These are phyloP conservation scores for Trisateles emortualis DNA, from an alignment of 2,888 invertebrate genomes.

Conservation along the genomic window DNA sequence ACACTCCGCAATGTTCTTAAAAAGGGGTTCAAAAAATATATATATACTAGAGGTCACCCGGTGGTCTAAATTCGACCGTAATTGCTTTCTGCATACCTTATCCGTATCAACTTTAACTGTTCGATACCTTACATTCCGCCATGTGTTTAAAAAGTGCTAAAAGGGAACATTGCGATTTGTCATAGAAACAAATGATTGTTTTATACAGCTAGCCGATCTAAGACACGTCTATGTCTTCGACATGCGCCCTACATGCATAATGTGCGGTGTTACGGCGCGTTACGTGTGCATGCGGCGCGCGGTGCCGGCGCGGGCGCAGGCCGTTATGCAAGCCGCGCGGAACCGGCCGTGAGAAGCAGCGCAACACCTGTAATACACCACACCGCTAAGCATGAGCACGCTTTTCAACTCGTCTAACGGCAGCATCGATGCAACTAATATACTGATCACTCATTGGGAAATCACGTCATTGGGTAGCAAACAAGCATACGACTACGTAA, in stretches of 20 bases:
- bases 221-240: slow-evolving; percentile 19
- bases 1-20: too few relatives aligned
- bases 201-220: slow-evolving; percentile 16
- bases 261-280: slow-evolving; percentile 76
- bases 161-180: too few relatives aligned
- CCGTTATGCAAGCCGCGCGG: slow-evolving; percentile 78
- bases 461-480: slow-evolving; percentile 49
- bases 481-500: too few relatives aligned
- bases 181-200: neutral
- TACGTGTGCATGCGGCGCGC: slow-evolving; percentile 61
- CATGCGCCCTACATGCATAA: slow-evolving; percentile 81
- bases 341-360: slow-evolving; percentile 79
- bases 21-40: too few relatives aligned
- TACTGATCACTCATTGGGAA: slow-evolving; percentile 48
- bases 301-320: slow-evolving; percentile 53
- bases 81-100: too few relatives aligned
- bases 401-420: slow-evolving; percentile 60
- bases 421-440: slow-evolving; percentile 45
- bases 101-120: too few relatives aligned
- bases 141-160: too few relatives aligned
- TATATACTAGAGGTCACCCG: too few relatives aligned
- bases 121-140: too few relatives aligned
- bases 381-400: slow-evolving; percentile 55
- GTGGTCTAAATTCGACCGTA: too few relatives aligned
- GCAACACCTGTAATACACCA: slow-evolving; percentile 71